Evolutionary conservation across 2,888 invertebrate genomes (phyloP).

Genomic region (Ariolimax columbianus): DNA sequence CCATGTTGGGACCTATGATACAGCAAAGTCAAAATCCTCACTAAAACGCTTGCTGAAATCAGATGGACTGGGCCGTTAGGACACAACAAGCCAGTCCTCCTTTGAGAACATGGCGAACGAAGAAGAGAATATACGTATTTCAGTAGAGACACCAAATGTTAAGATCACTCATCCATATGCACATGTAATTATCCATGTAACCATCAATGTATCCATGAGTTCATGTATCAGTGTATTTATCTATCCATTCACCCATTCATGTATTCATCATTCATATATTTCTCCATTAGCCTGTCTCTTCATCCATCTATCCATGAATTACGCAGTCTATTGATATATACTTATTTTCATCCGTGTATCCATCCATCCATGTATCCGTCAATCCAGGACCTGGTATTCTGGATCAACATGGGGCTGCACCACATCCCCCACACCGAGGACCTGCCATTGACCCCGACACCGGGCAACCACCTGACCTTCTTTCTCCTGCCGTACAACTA

Average conservation of each 20-base stretch:
- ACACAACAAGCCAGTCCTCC: too few species aligned
- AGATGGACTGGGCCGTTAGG: too few species aligned
- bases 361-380: neutral
- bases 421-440: slow-evolving; percentile 76
- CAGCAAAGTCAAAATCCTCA: too few species aligned
- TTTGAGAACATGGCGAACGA: too few species aligned
- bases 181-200: too few species aligned
- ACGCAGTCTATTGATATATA: neutral
- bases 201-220: too few species aligned
- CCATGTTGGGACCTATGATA: too few species aligned
- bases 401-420: slow-evolving; percentile 74
- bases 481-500: slow-evolving; percentile 74
- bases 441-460: slow-evolving; percentile 71
- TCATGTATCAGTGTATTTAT: too few species aligned
- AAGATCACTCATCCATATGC: too few species aligned
- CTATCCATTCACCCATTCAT: neutral
- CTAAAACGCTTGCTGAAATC: too few species aligned
- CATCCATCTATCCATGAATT: neutral
- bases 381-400: slow-evolving; percentile 73
- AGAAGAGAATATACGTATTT: too few species aligned
- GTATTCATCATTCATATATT: neutral
- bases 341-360: neutral
- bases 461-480: slow-evolving; percentile 69
- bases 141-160: too few species aligned
- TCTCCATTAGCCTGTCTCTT: neutral